A percentile compares a stretch with the other conserved stretches of the same genome.
Evolutionary conservation across 1,140 invertebrate genomes (phyloP).

Genomic region (Cheumatopsyche charites): DNA sequence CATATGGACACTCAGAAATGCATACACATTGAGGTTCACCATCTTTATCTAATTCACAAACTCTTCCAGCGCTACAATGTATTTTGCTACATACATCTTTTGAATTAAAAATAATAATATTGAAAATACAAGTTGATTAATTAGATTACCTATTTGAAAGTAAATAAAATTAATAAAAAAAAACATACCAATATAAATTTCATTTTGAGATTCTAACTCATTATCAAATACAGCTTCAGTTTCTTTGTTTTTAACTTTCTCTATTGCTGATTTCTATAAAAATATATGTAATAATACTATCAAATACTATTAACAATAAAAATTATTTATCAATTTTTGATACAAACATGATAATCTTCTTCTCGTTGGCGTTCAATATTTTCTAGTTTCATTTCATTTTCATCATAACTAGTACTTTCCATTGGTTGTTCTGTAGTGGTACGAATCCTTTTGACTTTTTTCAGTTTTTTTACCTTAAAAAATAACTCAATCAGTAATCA

Average conservation of each 20-base stretch:
- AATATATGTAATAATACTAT: neutral
- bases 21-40: conserved; percentile 84
- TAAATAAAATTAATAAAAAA: no score
- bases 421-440: neutral
- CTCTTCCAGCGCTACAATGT: conserved; percentile 86
- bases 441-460: conserved; percentile 15
- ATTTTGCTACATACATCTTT: conserved; percentile 83
- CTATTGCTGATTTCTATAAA: conserved; percentile 38
- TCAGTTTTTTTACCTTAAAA: conserved; percentile 12
- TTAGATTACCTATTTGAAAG: neutral
- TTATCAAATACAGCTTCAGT: conserved; percentile 21
- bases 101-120: conserved; percentile 21
- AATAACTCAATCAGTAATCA: neutral
- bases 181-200: conserved; percentile 22
- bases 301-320: neutral
- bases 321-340: neutral
- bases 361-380: conserved; percentile 15
- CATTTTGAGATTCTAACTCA: conserved; percentile 7
- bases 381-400: conserved; percentile 2
- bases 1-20: conserved; percentile 80
- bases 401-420: neutral
- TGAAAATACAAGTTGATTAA: conserved; percentile 2
- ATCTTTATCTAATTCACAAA: conserved; percentile 78
- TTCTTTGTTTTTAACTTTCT: conserved; percentile 35
- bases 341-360: conserved; percentile 26